These are phyloP conservation scores for Pseudomugil tenellus DNA, from an alignment of 2,797 vertebrate species.

Conservation along the genomic window DNA sequence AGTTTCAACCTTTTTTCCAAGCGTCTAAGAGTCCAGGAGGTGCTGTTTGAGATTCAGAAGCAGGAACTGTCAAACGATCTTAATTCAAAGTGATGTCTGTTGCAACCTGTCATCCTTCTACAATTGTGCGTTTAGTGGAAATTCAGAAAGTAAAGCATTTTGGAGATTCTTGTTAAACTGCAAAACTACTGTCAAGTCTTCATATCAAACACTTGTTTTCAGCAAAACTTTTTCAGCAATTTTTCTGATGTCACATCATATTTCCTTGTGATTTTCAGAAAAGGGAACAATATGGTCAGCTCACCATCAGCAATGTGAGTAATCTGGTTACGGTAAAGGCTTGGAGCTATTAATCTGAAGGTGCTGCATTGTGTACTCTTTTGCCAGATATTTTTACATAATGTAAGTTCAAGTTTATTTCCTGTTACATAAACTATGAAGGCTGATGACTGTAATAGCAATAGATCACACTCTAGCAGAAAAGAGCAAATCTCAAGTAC, in stretches of 20 bases:
- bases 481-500: conserved; percentile 38
- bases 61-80: conserved; percentile 37
- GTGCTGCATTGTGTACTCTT: conserved; percentile 20
- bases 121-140: conserved; percentile 34
- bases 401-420: conserved; percentile 33
- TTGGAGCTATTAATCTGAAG: conserved; percentile 51
- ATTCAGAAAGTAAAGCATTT: conserved; percentile 37
- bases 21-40: conserved; percentile 67
- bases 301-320: conserved; percentile 5
- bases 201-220: conserved; percentile 6
- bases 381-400: conserved; percentile 57
- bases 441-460: conserved; percentile 52
- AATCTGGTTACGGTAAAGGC: conserved; percentile 31
- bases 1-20: conserved; percentile 65
- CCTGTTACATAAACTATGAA: conserved; percentile 53
- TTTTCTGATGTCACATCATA: neutral
- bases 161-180: conserved; percentile 19
- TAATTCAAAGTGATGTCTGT: conserved; percentile 57
- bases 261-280: no score
- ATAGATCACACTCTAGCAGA: conserved; percentile 35
- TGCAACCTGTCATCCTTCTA: conserved; percentile 31
- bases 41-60: conserved; percentile 51
- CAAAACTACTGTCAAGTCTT: conserved; percentile 28
- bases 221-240: neutral
- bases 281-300: neutral